These are phyloP conservation scores for Caenorhabditis remanei DNA, from an alignment of 1,140 invertebrate species.

Conservation along the genomic window DNA sequence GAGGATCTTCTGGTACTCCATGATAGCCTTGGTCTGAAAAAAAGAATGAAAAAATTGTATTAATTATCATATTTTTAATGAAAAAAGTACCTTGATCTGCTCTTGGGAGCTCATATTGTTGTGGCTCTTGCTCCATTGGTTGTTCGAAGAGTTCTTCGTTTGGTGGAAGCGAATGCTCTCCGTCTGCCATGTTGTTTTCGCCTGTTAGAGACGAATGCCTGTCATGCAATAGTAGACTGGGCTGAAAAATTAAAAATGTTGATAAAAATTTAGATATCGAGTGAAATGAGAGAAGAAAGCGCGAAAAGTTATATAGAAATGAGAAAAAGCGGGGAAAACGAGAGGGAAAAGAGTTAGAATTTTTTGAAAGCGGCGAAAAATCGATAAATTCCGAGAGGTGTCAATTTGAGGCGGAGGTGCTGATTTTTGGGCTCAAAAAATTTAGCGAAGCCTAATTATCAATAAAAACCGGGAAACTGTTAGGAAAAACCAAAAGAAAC, in stretches of 20 bases:
- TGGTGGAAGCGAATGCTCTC: background rate
- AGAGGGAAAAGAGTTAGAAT: background rate
- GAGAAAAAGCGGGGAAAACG: too few species aligned
- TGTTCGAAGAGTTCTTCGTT: slow-evolving; percentile 17
- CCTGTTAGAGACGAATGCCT: background rate
- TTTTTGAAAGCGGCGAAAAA: background rate
- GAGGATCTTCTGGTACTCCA: background rate
- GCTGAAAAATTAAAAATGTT: background rate
- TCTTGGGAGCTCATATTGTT: too few species aligned
- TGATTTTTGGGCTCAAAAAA: background rate
- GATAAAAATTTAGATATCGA: background rate
- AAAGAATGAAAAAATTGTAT: too few species aligned
- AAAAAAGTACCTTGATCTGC: too few species aligned
- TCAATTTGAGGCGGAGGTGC: background rate
- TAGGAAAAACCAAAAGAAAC: background rate
- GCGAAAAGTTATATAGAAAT: background rate
- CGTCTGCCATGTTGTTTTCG: background rate
- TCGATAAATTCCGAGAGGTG: background rate
- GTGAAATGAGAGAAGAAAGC: background rate
- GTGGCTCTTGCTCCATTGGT: background rate
- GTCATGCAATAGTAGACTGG: background rate
- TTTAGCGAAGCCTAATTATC: background rate
- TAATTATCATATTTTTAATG: too few species aligned
- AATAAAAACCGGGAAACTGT: background rate
- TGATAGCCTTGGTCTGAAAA: too few species aligned